These are phyloP conservation scores for Tapirus indicus DNA, from an alignment of 2,797 vertebrate species.

Conservation along the genomic window DNA sequence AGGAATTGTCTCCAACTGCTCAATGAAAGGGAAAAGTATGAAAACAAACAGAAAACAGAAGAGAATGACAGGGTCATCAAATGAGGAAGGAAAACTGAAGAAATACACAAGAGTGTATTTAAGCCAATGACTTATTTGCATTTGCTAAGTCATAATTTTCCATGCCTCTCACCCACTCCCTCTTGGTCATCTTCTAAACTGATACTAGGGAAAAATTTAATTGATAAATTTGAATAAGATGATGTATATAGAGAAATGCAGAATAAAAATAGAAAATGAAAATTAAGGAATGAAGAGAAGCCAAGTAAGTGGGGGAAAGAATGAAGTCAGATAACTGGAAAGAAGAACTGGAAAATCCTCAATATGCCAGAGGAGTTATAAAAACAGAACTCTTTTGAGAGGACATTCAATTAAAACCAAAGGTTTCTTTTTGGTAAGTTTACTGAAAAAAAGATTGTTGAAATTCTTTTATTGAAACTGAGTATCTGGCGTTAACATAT, in stretches of 20 bases:
- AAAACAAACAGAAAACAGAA: constrained; percentile 1
- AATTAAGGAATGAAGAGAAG: constrained; percentile 62
- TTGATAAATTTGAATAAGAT: constrained; percentile 44
- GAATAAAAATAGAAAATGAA: constrained; percentile 70
- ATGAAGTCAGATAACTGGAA: constrained; percentile 55
- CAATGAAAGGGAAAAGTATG: constrained; percentile 28
- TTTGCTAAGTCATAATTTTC: constrained; percentile 43
- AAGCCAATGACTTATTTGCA: background rate
- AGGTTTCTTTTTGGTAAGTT: background rate
- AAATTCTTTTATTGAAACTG: constrained; percentile 63
- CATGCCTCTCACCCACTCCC: background rate
- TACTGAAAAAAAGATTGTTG: constrained; percentile 18
- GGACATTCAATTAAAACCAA: constrained; percentile 54
- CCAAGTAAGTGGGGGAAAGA: constrained; percentile 25
- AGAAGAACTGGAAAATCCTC: constrained; percentile 58
- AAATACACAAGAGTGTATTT: background rate
- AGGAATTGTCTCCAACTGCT: background rate
- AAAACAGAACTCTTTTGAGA: constrained; percentile 48
- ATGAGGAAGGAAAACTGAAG: constrained; percentile 26
- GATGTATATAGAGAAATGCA: constrained; percentile 44
- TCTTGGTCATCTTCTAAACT: constrained; percentile 34
- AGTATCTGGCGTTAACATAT: constrained; percentile 43
- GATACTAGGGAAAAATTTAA: constrained; percentile 13
- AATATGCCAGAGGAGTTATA: background rate
- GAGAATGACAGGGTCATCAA: constrained; percentile 28